Percentiles rank a stretch among this genome's conserved stretches.
Evolutionary conservation across 2,797 vertebrate species (phyloP).

Genomic region (Trichosurus vulpecula): DNA sequence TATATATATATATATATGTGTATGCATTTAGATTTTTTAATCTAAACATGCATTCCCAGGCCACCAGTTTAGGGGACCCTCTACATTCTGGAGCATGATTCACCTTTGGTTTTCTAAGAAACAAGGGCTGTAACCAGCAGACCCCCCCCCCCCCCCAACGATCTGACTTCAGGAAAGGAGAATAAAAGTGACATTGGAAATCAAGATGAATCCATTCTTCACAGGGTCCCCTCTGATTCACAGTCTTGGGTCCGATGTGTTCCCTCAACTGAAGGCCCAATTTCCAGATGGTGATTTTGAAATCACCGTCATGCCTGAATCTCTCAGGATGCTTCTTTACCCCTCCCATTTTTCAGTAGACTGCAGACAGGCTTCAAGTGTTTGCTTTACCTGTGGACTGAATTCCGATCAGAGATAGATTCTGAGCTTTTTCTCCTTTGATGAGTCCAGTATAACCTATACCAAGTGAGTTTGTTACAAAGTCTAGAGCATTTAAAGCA

Average conservation of each 20-base stretch:
- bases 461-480: constrained; percentile 43
- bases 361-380: constrained; percentile 19
- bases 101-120: constrained; percentile 13
- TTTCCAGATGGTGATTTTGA: background rate
- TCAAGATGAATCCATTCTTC: background rate
- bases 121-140: background rate
- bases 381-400: constrained; percentile 30
- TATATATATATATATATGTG: too few relatives aligned
- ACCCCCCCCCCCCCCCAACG: background rate
- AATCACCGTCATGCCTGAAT: background rate
- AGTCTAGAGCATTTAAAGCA: constrained; percentile 1
- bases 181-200: background rate
- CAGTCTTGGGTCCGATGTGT: background rate
- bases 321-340: constrained; percentile 24
- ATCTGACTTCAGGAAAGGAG: background rate
- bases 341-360: constrained; percentile 9
- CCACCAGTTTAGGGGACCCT: background rate
- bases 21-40: constrained; percentile 21
- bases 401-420: constrained; percentile 53
- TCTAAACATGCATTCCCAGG: constrained; percentile 3
- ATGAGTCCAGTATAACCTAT: constrained; percentile 21
- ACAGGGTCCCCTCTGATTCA: background rate
- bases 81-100: background rate
- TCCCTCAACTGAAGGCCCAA: background rate
- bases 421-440: constrained; percentile 47